Conservation (phyloP, 2,797 vertebrate genomes). For the Squalus acanthias region DNA sequence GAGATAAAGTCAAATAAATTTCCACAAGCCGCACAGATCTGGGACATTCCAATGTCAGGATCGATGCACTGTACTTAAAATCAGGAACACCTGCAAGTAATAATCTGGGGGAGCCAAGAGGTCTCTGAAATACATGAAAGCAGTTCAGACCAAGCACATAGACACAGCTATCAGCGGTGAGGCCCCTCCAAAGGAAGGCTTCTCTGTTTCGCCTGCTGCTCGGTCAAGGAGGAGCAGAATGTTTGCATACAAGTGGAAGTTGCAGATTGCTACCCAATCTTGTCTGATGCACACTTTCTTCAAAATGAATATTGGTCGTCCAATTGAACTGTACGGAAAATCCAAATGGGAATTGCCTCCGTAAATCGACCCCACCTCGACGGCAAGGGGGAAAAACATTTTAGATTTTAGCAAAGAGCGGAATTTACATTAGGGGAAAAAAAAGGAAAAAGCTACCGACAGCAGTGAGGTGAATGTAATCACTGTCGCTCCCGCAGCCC, state of each 20-base stretch:
- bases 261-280: neutral
- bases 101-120: neutral
- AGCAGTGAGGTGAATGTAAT: neutral
- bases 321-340: neutral
- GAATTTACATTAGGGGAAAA: conserved; percentile 43
- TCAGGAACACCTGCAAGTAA: too few species aligned
- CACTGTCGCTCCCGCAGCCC: neutral
- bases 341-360: neutral
- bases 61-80: neutral
- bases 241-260: too few species aligned
- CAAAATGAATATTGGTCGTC: neutral
- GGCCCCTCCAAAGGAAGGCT: too few species aligned
- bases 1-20: neutral
- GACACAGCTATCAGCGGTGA: neutral
- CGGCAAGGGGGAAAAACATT: conserved; percentile 44
- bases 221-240: neutral
- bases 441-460: neutral
- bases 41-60: neutral
- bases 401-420: conserved; percentile 42
- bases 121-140: neutral
- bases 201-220: neutral
- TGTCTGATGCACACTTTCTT: too few species aligned
- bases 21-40: neutral
- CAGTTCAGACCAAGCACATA: neutral
- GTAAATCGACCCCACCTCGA: conserved; percentile 45